Evolutionary conservation across 2,888 invertebrate genomes (phyloP), one percentile per base, ranked within the genome.

Genomic region (Drosophila peninsularis): DNA sequence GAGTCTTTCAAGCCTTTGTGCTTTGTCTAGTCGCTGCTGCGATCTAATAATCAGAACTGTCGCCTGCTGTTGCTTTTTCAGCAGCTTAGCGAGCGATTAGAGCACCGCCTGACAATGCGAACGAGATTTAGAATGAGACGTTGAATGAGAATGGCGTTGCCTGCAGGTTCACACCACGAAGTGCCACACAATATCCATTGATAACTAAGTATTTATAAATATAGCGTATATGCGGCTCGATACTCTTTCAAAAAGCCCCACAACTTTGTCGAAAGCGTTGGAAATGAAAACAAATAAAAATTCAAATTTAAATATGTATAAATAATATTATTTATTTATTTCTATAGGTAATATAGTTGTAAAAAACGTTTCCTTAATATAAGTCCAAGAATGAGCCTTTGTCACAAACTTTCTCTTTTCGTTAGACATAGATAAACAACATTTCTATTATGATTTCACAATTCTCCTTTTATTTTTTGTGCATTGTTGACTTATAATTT

Each of bases 51-150:
- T 78, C 75, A 78, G 73, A 73, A 39, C 39, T 56, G 57, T 62
- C 49, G 52, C 53, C 72, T 66, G 53, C 64, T 71, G 62, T 36
- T 55, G 34, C 54, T 60, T 73, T 67, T 42, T 62, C 78, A 67
- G 49, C 79, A 81, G 83, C 82, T 80, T 84, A 82, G 73, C 69
- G 45, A 61, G 65, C 79, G 85, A 84, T 83, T 85, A 81, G 77
- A 75, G 69, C 65, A 55, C 61, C 42, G 36, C 58, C 39, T 49
- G 37, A 70, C 56, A 73, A 36, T 49, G 70, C 49, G 50, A 62
- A 58, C 44, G 41, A 49, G 45, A 53, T 41, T 49, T 24, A 45
- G 42, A 37, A 54, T 45, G 39, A 36, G 70, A 21, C 27, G 34
- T 21, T 41, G 39, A 80, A 71, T 78, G 78, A 68, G 80, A 55